These are phyloP conservation scores for Drosophila sturtevanti DNA, from an alignment of 1,140 invertebrate species.

Conservation along the genomic window DNA sequence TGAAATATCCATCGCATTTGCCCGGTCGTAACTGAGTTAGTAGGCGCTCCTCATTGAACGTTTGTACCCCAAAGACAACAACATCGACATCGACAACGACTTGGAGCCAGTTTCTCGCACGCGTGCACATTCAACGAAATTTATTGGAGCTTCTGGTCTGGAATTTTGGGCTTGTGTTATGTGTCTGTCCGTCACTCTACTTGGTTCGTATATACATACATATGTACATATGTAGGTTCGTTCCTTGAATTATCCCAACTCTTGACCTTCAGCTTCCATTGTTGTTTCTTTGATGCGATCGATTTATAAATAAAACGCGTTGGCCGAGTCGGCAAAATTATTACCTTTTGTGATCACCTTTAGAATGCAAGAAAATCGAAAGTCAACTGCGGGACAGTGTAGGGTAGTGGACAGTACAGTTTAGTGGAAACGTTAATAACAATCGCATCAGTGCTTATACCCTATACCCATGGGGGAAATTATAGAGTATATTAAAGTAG, in stretches of 20 bases:
- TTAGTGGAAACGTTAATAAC: slow-evolving; percentile 75
- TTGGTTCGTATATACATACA: slow-evolving; percentile 18
- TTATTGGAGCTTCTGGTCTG: slow-evolving; percentile 77
- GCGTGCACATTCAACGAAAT: slow-evolving; percentile 81
- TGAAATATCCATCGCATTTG: slow-evolving; percentile 77
- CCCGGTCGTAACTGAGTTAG: slow-evolving; percentile 75
- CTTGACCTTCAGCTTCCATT: slow-evolving; percentile 50
- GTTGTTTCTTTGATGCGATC: slow-evolving; percentile 69
- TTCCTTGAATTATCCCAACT: slow-evolving; percentile 18
- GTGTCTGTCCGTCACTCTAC: slow-evolving; percentile 73
- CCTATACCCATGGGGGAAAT: too few species aligned
- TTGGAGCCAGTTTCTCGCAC: slow-evolving; percentile 61
- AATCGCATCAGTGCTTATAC: slow-evolving; percentile 67
- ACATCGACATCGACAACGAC: slow-evolving; percentile 26
- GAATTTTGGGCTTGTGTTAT: slow-evolving; percentile 79
- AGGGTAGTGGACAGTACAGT: slow-evolving; percentile 58
- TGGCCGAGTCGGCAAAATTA: slow-evolving; percentile 30
- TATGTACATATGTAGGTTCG: slow-evolving; percentile 9
- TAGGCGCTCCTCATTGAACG: slow-evolving; percentile 51
- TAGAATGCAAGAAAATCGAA: neutral
- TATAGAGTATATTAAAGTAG: too few species aligned
- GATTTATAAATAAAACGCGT: slow-evolving; percentile 69
- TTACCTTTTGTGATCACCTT: slow-evolving; percentile 22
- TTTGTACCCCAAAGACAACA: slow-evolving; percentile 34
- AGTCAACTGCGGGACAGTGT: slow-evolving; percentile 14